Evolutionary conservation across 1,140 invertebrate species (phyloP).

Genomic region (Littorina saxatilis): DNA sequence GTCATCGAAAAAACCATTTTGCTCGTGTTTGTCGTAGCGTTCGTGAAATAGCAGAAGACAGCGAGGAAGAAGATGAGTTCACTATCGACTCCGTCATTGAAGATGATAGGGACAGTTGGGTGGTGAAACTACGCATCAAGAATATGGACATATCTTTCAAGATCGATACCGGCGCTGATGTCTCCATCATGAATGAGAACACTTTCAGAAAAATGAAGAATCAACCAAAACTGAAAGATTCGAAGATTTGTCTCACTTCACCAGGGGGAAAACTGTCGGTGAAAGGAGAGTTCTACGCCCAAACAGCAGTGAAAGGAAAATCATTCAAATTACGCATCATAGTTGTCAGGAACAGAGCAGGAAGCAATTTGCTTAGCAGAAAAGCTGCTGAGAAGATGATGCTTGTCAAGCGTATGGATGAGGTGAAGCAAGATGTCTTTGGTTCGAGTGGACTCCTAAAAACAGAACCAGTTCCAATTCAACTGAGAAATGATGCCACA

Average conservation of each 20-base stretch:
- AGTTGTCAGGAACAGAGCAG: not conserved
- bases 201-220: too few relatives aligned
- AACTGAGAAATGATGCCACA: conserved; percentile 25
- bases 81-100: not conserved
- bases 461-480: not conserved
- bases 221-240: too few relatives aligned
- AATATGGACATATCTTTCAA: too few relatives aligned
- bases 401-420: not conserved
- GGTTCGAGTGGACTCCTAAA: not conserved
- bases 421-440: not conserved
- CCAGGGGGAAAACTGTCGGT: not conserved
- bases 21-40: not conserved
- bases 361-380: too few relatives aligned
- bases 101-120: not conserved
- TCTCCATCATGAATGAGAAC: too few relatives aligned
- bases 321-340: not conserved
- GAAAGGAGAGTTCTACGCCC: not conserved
- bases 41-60: not conserved
- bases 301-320: not conserved
- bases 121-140: too few relatives aligned
- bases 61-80: too few relatives aligned
- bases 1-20: not conserved
- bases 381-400: not conserved
- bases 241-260: not conserved
- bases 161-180: too few relatives aligned